Conservation (phyloP, 2,113 vertebrate genomes). For the Cacatua alba region DNA sequence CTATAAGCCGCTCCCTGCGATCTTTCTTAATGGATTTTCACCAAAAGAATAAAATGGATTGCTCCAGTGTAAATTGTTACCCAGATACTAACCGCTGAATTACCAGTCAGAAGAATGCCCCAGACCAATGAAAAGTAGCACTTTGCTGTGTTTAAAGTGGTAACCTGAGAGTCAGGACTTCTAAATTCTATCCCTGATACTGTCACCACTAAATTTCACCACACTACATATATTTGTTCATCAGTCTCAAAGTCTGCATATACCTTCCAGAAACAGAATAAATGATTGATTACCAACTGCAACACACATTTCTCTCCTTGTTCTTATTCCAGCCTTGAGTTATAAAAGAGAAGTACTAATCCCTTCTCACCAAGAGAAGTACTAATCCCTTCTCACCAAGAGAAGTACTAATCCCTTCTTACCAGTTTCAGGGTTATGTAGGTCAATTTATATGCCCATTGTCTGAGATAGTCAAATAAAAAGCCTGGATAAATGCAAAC, state of each 20-base stretch:
- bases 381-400: not conserved
- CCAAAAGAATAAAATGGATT: not conserved
- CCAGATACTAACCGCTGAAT: not conserved
- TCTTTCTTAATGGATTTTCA: not conserved
- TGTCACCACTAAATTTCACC: not conserved
- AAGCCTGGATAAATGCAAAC: not conserved
- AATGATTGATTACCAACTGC: not conserved
- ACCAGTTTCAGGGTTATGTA: not conserved
- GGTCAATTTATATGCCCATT: not conserved
- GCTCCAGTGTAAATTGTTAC: not conserved
- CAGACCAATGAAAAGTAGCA: not conserved
- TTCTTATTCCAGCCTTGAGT: not conserved
- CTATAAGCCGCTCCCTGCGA: not conserved
- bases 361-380: not conserved
- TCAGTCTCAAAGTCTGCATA: not conserved
- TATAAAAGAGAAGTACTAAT: not conserved
- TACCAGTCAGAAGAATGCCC: not conserved
- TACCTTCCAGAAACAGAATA: not conserved
- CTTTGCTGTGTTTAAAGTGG: not conserved
- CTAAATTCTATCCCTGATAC: not conserved
- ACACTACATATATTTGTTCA: not conserved
- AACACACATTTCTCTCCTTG: not conserved
- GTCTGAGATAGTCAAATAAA: not conserved
- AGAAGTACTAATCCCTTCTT: not conserved
- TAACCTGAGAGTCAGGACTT: not conserved